Evolutionary conservation across 2,113 vertebrate species (phyloP), one percentile per base, ranked within the genome.

Genomic region (Hippocampus mohnikei): DNA sequence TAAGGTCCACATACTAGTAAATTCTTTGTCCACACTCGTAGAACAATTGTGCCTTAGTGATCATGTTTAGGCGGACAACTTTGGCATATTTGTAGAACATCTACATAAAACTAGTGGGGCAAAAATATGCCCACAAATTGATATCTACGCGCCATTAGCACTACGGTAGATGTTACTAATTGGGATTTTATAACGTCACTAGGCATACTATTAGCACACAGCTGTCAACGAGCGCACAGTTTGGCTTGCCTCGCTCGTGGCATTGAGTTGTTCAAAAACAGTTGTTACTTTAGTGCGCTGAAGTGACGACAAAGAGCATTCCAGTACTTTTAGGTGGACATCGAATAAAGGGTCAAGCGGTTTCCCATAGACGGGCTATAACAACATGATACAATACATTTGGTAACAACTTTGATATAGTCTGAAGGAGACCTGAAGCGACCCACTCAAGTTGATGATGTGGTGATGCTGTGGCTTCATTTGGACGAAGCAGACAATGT

Each of bases 381-480:
- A 67, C 66, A 40, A 65, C 21, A 46, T 46, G 58, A 74, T 37
- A 12, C 18, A 75, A 84, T 27, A 73, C n/a, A 69, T 73, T 66
- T 67, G 76, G 61, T 81, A 80, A 81, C 44, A 76, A 73, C 40
- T 64, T 44, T 7, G 21, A 27, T 46, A 75, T 44, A 63, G 56
- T 16, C 37, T 18, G 52, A 3, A 42, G 53, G 53, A 25, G 13
- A 44, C 33, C 33, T 33, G 33, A 37, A 37, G 33, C 33, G 42
- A 44, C 12, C 42, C 12, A 44, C 42, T 12, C 42, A 13, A 13
- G 42, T 13, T 44, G 13, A 44, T 18, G 16, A 61, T 33, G 59
- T 9, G 5, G 27, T 40, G 33, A 41, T 68, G 76, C 69, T 74
- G 68, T 82, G 75, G 75, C 10, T 63, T 81, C 44, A n/a, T 44